phyloP scores from a whole-genome alignment of 2,797 vertebrate genomes.

The Columba guinea region DNA sequence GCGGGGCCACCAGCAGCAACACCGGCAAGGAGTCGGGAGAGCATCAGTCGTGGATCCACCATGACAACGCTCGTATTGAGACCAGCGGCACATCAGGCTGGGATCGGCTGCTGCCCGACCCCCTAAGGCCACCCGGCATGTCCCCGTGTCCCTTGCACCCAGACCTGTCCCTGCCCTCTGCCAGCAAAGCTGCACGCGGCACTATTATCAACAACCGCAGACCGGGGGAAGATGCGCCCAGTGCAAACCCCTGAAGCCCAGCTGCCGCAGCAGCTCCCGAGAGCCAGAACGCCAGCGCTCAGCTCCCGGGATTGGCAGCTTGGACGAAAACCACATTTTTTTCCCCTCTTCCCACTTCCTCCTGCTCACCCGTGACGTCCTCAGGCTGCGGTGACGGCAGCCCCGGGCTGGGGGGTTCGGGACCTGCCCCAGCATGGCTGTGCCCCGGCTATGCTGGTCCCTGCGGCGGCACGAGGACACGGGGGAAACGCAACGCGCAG shows the following conservation, averaged over 20 bases:
- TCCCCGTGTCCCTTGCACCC: neutral
- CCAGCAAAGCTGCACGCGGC: rapidly evolving
- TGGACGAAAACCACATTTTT: neutral
- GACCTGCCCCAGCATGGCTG: rapidly evolving
- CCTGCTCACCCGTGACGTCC: neutral
- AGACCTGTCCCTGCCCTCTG: neutral
- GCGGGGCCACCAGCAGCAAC: neutral
- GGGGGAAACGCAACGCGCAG: rapidly evolving
- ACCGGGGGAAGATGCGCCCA: neutral
- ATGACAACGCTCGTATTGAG: neutral
- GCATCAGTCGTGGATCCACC: neutral
- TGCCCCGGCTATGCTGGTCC: neutral
- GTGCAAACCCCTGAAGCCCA: neutral
- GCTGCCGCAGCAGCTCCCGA: neutral
- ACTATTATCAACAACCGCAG: neutral
- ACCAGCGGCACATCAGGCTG: neutral
- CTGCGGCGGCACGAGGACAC: rapidly evolving
- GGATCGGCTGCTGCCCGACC: neutral
- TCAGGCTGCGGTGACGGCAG: neutral
- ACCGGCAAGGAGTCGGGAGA: neutral
- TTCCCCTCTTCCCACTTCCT: neutral
- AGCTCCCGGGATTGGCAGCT: neutral
- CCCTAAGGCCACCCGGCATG: neutral
- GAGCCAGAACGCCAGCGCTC: neutral
- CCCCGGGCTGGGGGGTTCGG: neutral